Evolutionary conservation across 92 coral and sea anemone species (phyloP).

Genomic region (Palythoa grandis): DNA sequence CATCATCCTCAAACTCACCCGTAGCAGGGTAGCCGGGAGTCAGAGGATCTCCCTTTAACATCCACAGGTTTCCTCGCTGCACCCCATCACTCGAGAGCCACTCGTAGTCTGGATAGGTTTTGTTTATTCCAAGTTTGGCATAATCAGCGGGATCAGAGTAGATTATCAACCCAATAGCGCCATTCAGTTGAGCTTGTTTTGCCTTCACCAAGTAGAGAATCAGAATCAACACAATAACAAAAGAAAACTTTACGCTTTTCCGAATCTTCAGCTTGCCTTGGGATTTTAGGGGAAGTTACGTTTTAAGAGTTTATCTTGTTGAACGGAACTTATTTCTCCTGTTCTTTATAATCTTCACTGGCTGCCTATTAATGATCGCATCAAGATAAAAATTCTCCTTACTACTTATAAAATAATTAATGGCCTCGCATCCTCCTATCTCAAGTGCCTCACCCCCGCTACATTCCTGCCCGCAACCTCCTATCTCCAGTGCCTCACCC

Average conservation of each 20-base stretch:
- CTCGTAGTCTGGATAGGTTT: constrained; percentile 65
- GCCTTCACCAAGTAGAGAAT: constrained; percentile 56
- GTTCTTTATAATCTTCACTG: too few species aligned
- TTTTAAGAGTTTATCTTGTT: too few species aligned
- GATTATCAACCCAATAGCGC: constrained; percentile 74
- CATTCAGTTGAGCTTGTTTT: constrained; percentile 72
- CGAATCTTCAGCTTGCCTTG: background rate
- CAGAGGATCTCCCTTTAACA: constrained; percentile 82
- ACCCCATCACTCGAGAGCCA: constrained; percentile 80
- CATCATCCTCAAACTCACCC: constrained; percentile 48
- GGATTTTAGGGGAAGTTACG: background rate
- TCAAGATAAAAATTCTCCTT: too few species aligned
- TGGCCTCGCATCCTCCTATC: too few species aligned
- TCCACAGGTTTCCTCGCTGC: constrained; percentile 76
- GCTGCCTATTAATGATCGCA: too few species aligned
- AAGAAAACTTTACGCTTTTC: too few species aligned
- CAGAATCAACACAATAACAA: background rate
- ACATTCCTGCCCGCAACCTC: too few species aligned
- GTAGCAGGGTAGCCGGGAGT: constrained; percentile 93
- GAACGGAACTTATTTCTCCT: too few species aligned
- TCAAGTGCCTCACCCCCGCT: too few species aligned
- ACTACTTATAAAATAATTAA: too few species aligned
- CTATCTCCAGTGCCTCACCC: too few species aligned
- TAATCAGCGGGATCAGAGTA: constrained; percentile 89
- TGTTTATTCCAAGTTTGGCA: constrained; percentile 51